Base-by-base conservation (phyloP, 1,140 invertebrate species). In the Galendromus occidentalis region DNA sequence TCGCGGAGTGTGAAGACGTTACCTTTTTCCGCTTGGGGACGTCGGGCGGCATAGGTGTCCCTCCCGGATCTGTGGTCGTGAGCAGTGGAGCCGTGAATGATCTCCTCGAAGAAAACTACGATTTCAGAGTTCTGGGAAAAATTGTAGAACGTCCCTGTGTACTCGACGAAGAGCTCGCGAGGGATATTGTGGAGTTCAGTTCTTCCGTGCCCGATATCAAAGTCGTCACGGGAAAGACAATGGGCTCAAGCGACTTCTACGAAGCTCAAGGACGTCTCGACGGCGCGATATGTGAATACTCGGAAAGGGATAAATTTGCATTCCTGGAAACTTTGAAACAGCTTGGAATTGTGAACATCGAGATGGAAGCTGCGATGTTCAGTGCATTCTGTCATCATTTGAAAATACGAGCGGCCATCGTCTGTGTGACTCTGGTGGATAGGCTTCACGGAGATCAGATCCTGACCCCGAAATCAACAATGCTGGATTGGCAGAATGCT, bases 181-280 rank as follows among this genome's bases (percentile, higher is more conserved):
- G 84, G 30, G 88, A 94, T 41, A 65, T 65, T 17, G 17, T 25
- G 14, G 42, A 28, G 14, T 41, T 42, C 41, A 39, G 64, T 25
- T 1, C 25, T 1, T 17, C 22, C 4, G 4, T 44, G 42, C 33
- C 33, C 14, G 42, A 65, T 41, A 22, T 65, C 4, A 28, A 28
- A 17, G 89, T 86, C 0, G 80, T 91, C 22, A 81, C 80, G 39
- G 95, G 95, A 29, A 93, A 86, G 74, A 98, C 94, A 0, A 86
- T 97, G 81, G 96, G 91, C 75, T 89, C 92, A 5, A 85, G 90
- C 70, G 94, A 98, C 75, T 98, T 98, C 75, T 98, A 98, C 76
- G 94, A 98, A 78, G 77, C 76, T 66, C 91, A 96, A 78, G 93
- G 87, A 2, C 82, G 95, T 66, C 75, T 96, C 66, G 94, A 98